These are phyloP conservation scores for Halesus radiatus DNA, from an alignment of 1,140 invertebrate genomes.

Conservation along the genomic window DNA sequence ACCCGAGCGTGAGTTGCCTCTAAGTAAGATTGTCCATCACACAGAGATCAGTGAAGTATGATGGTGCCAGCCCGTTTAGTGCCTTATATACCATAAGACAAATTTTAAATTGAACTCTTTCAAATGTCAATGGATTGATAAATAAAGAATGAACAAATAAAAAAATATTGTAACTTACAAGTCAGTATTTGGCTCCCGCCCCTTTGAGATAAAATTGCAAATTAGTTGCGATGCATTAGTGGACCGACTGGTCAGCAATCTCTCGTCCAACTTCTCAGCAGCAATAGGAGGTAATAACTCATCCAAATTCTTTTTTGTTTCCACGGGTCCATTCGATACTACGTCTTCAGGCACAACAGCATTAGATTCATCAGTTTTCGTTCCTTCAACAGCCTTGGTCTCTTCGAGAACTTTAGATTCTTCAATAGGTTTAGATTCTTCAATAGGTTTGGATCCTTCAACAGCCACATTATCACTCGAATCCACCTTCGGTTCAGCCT, in stretches of 20 bases:
- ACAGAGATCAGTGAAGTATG: too few relatives aligned
- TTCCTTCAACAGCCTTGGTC: neutral
- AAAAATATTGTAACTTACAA: conserved; percentile 40
- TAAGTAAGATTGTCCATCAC: too few relatives aligned
- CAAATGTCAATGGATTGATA: neutral
- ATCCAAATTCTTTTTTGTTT: neutral
- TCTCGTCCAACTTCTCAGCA: conserved; percentile 27
- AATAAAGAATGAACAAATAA: neutral
- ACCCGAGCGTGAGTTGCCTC: too few relatives aligned
- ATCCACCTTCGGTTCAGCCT: too few relatives aligned
- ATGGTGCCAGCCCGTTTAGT: too few relatives aligned
- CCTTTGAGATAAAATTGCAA: conserved; percentile 50
- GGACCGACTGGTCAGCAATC: conserved; percentile 44
- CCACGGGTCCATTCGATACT: conserved; percentile 26
- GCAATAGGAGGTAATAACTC: neutral
- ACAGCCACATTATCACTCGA: neutral
- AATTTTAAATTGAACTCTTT: too few relatives aligned
- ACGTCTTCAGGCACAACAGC: neutral
- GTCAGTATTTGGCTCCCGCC: conserved; percentile 45
- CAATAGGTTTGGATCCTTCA: neutral
- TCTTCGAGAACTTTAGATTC: neutral
- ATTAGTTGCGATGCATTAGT: conserved; percentile 50
- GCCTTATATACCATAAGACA: too few relatives aligned
- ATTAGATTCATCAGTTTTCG: conserved; percentile 12
- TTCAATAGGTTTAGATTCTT: neutral